Conservation (phyloP, 2,888 invertebrate species). For the Chymomyza caudatula region DNA sequence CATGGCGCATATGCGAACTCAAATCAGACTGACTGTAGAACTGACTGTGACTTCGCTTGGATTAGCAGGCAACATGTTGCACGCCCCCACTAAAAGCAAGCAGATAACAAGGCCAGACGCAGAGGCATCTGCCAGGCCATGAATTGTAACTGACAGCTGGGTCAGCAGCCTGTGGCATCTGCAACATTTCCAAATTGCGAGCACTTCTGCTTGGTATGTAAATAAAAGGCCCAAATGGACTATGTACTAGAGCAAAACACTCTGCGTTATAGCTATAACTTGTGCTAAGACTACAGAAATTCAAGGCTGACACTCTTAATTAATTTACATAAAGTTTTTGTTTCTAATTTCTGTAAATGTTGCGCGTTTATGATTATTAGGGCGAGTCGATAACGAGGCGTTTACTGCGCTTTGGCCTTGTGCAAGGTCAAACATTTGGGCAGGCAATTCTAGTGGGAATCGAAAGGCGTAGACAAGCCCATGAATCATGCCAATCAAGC, state of each 20-base stretch:
- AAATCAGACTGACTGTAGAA: not conserved
- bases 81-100: constrained; percentile 32
- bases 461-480: not conserved
- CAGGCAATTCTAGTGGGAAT: too few species aligned
- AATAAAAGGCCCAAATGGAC: not conserved
- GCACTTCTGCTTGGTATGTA: not conserved
- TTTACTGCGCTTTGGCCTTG: constrained; percentile 15
- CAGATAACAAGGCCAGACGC: not conserved
- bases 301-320: constrained; percentile 26
- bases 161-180: constrained; percentile 28
- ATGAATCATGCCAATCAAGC: not conserved
- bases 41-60: constrained; percentile 15
- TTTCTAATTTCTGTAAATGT: constrained; percentile 3
- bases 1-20: not conserved
- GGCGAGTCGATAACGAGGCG: constrained; percentile 26
- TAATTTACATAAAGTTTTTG: constrained; percentile 25
- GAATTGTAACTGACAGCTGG: not conserved
- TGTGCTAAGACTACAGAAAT: not conserved
- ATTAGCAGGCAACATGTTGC: not conserved
- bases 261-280: not conserved
- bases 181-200: constrained; percentile 34
- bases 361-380: not conserved
- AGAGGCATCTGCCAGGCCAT: not conserved
- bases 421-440: constrained; percentile 17
- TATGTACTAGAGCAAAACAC: constrained; percentile 3